Evolutionary conservation across 2,888 invertebrate genomes (phyloP), one percentile per base, ranked within the genome.

Genomic region (Cordilura impudica): DNA sequence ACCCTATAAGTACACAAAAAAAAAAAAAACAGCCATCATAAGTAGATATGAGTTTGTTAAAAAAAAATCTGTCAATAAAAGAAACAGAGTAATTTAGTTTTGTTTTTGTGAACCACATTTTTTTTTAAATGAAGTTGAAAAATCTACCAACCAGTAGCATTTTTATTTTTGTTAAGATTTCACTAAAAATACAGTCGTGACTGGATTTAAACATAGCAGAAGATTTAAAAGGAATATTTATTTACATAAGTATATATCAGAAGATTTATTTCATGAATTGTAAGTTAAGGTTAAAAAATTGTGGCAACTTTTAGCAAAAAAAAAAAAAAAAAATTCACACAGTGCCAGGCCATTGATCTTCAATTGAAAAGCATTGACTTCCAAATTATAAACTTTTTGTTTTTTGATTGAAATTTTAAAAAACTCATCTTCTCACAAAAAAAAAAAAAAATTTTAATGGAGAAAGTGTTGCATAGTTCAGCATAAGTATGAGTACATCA

Each of bases 391-490:
- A 0, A 4, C 39, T 8, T 10, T 23, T 14, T 23, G 2, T 6
- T 16, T 2, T 45, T n/a, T 43, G 2, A 6, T 2, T n/a, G n/a
- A 10, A 12, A 21, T n/a, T n/a, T n/a, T n/a, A 21, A 21, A 21
- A 51, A 19, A 23, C 26, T 8, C 45, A 53, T 61, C 58, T 66
- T 66, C 51, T 39, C 21, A n/a, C 5, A 10, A 19, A 65, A 65
- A 49, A 43, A 16, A 19, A 19, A n/a, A 54, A 53, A 45, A 23
- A 54, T 4, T 35, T 10, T 45, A 45, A 21, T 54, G 54, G 69
- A 63, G 75, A 75, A 75, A 75, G 75, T 75, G 61, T 47, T 69
- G 67, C 74, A 47, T 14, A 51, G 35, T n/a, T n/a, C 8, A 39
- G 23, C 4, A 6, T 8, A 12, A 51, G 10, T 23, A 51, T 6